Base-by-base conservation (phyloP, 2,888 invertebrate genomes). In the Pimpla rufipes region DNA sequence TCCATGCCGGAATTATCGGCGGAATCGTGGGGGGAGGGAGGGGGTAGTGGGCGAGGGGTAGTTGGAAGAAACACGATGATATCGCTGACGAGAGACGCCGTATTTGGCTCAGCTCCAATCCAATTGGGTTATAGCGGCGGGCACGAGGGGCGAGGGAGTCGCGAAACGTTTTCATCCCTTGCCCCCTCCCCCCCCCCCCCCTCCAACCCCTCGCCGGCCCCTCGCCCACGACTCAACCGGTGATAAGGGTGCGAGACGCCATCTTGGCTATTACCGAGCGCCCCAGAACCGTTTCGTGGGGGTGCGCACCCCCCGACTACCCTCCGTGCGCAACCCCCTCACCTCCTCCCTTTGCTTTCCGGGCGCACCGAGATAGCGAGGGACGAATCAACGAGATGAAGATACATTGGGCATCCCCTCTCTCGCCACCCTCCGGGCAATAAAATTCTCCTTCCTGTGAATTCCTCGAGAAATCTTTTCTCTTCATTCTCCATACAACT, bases 81-180 rank as follows among this genome's bases (percentile, higher is more conserved):
- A 93, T 92, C 92, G 88, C 89, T 92, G 92, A 92, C 91, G 92
- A 92, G 91, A 89, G 89, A 89, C 90, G 91, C 91, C 91, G 91
- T 92, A 90, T 91, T 83, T 92, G 92, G 91, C 90, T 89, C 89
- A 87, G 89, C 89, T 90, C 91, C 91, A 91, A 90, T 90, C 90
- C 92, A 91, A 92, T 92, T 90, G 88, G 87, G 84, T 77, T 80
- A 71, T 70, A 73, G 40, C 40, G 35, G 62, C 21, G 7, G 21
- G 21, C 11, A 29, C n/a, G 50, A 4, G 57, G 29, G 47, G 59
- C 16, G 50, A 40, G 40, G 37, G 64, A 18, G 21, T 74, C 40
- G 82, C 42, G 40, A 68, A 71, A 62, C 76, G 52, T 81, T 81
- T 81, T 76, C 80, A 78, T 84, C 82, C 80, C 52, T 29, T 59